Evolutionary conservation across 2,797 vertebrate genomes (phyloP), one percentile per base, ranked within the genome.

Genomic region (Microcaecilia unicolor): DNA sequence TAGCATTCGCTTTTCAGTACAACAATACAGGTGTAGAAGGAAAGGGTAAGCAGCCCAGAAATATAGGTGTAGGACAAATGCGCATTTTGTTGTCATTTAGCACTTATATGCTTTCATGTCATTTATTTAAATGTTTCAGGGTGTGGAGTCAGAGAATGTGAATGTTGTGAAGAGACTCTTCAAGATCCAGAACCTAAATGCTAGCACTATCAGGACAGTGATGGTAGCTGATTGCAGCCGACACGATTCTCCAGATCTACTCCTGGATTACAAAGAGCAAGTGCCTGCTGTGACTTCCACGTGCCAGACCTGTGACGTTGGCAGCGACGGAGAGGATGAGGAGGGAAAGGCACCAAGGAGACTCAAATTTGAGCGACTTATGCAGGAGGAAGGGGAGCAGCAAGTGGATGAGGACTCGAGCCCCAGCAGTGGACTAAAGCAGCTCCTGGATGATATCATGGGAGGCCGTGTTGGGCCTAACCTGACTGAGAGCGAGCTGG

Each of bases 141-240:
- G 94, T 4, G 58, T 99, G 1, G 95, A 99, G 70, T 98, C 94
- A 0, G 93, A 99, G 70, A 98, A 95, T 0, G 81, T 93, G 28
- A 98, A 99, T 0, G 95, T 99, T 14, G 93, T 99, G 19, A 98
- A 97, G 65, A 86, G 93, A 18, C 89, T 99, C 14, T 98, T 98
- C 58, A 96, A 97, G 70, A 92, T 99, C 64, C 96, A 98, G 77
- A 99, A 99, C 72, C 61, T 95, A 42, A 99, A 98, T 0, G 93
- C 92, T 64, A 99, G 95, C 79, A 95, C 91, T 28, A 89, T 98
- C 57, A 92, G 96, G 34, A 96, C 92, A 0, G 92, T 98, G 41
- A 97, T 98, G 92, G 93, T 98, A 61, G 96, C 93, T 0, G 92
- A 97, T 79, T 93, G 92, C 54, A 81, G 82, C 38, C 87, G 90